Base-by-base conservation (phyloP, 2,888 invertebrate species). In the Argynnis bischoffii region DNA sequence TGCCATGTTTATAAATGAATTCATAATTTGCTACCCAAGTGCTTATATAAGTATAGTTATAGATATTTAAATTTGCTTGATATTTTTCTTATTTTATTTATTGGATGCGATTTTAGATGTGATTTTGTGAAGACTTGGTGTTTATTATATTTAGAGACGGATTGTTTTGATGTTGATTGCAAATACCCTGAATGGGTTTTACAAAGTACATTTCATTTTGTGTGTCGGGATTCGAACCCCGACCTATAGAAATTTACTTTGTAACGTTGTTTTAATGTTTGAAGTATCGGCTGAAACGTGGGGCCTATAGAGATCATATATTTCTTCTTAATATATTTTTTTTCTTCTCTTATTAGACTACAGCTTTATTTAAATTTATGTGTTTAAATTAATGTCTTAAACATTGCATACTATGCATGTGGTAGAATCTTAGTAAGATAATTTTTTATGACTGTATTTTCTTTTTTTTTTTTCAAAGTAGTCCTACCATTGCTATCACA, bases 1-100 rank as follows among this genome's bases (percentile, higher is more conserved):
- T 90, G 90, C 90, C 90, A 90, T 90, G 89, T 89, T 87, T 86
- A 85, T 82, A 84, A 80, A 77, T 70, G 69, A 76, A 78, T 74
- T 76, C 75, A 78, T 84, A 87, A 90, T 64, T 60, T 60, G 90
- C 90, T 89, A 90, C 80, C 79, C 83, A 88, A 91, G 91, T 90
- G 91, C 92, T 92, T 92, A 89, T 88, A 87, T 86, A 84, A 84
- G 85, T 83, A 86, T 61, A 48, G 55, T 61, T 18, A 78, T 81
- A 79, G 81, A 80, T 91, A 90, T 86, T 91, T 92, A 89, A 92
- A 92, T 92, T 92, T 92, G 92, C 92, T 92, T 92, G 91, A 86
- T 86, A 78, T 86, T 81, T 79, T 75, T 77, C 80, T 81, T 76
- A 78, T 78, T 60, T 66, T 66, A 21, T 66, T 78, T 76, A 41